Evolutionary conservation across 2,888 invertebrate genomes (phyloP).

Genomic region (Digitonthophagus gazella): DNA sequence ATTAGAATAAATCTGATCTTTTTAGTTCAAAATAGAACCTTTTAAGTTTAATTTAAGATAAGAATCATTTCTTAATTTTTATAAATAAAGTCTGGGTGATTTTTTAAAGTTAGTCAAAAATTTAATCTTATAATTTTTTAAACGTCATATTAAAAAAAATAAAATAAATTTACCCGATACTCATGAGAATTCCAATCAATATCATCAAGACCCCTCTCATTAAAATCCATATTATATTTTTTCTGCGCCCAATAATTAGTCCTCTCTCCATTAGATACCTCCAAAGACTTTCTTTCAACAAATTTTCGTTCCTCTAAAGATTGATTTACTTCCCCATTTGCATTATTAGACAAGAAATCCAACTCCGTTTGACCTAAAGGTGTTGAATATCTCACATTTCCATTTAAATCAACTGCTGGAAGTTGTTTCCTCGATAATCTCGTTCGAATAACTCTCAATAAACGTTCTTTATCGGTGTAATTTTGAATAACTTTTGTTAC

Average conservation of each 20-base stretch:
- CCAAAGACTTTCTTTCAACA: conserved; percentile 2
- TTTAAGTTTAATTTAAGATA: too few species aligned
- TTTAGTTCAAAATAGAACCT: too few species aligned
- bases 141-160: too few species aligned
- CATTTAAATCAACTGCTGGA: conserved; percentile 69
- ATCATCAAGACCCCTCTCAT: conserved; percentile 18
- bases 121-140: too few species aligned
- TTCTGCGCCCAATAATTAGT: conserved; percentile 46
- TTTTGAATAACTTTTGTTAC: conserved; percentile 59
- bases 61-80: too few species aligned
- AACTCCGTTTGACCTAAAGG: conserved; percentile 64
- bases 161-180: conserved; percentile 23
- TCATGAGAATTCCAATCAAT: conserved; percentile 33
- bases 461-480: conserved; percentile 58
- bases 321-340: conserved; percentile 42
- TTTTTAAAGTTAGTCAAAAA: too few species aligned
- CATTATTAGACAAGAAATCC: conserved; percentile 72
- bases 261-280: conserved; percentile 22
- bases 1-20: too few species aligned
- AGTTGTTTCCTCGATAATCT: conserved; percentile 72
- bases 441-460: conserved; percentile 70
- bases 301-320: background rate
- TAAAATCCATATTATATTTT: conserved; percentile 34
- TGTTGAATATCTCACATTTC: conserved; percentile 69
- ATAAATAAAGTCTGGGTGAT: too few species aligned